phyloP scores from a whole-genome alignment of 2,797 vertebrate species.

The Spinus pinus region DNA sequence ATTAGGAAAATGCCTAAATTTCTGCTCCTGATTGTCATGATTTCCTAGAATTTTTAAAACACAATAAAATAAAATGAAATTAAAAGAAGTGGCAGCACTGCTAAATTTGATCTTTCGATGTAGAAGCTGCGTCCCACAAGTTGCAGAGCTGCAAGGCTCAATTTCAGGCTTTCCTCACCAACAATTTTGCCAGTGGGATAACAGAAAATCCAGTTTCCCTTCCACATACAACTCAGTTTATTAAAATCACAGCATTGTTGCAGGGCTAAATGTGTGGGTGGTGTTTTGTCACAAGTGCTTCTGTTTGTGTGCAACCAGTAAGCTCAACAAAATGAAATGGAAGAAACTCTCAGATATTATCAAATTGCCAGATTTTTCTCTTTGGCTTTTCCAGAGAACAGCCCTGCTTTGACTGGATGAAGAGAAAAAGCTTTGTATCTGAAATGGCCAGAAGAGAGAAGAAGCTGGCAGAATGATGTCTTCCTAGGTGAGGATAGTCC shows the following conservation, averaged over 20 bases:
- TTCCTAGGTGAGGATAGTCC: constrained; percentile 40
- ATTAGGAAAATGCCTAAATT: not conserved
- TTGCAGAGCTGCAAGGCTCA: not conserved
- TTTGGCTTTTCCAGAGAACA: not conserved
- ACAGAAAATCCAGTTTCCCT: not conserved
- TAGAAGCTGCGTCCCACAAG: not conserved
- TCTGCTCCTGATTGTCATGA: not conserved
- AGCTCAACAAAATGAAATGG: constrained; percentile 9
- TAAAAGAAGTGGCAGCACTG: not conserved
- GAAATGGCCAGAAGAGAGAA: constrained; percentile 34
- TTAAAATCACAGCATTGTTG: constrained; percentile 1
- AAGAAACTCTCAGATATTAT: constrained; percentile 3
- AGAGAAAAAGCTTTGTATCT: not conserved
- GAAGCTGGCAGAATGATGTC: constrained; percentile 16
- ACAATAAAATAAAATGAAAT: not conserved
- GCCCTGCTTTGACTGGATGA: constrained; percentile 14
- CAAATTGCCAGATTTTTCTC: not conserved
- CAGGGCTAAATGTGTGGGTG: not conserved
- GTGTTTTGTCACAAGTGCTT: not conserved
- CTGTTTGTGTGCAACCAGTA: not conserved
- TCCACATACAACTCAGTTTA: not conserved
- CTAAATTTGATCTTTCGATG: not conserved
- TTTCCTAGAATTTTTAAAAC: not conserved
- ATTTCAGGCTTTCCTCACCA: constrained; percentile 12
- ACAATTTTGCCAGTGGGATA: not conserved